Base-by-base conservation (phyloP, 2,797 vertebrate genomes). In the Melanitta fusca region DNA sequence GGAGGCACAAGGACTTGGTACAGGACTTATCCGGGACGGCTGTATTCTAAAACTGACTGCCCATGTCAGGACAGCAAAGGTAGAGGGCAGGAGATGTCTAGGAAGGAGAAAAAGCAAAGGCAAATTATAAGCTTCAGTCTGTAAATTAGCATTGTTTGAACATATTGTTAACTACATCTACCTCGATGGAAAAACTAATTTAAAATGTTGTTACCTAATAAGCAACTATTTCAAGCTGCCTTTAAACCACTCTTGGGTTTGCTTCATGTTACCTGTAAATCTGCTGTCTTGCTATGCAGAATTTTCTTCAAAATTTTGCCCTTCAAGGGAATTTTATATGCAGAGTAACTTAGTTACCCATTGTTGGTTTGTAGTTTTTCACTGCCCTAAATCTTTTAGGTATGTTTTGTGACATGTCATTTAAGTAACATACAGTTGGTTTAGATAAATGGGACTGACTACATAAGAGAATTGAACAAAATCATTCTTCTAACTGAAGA, bases 61-160 rank as follows among this genome's bases (percentile, higher is more conserved):
- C 34, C 0, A 0, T 4, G n/a, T 27, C 32, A 38, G 34, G 34
- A 15, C 47, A 30, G 49, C 1, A 1, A 27, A 53, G 56, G 43
- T n/a, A 1, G 1, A 11, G 43, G 54, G 21, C 1, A 2, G 78
- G 49, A 80, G 32, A 54, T 18, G 30, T 28, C 30, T 21, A 10
- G 57, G 73, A 20, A 54, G n/a, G 61, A 78, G 25, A 18, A 7
- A 8, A 0, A 6, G 41, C 39, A 80, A n/a, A 58, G 58, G 7
- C 34, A n/a, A 25, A 56, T 6, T 4, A 22, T 2, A 24, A 47
- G 39, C 66, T 62, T 75, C 8, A 41, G 36, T 38, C 21, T 70
- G 61, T n/a, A 15, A 19, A 66, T 17, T 57, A 25, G 15, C 57
- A 14, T 62, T 62, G 2, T 54, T 65, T 65, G 49, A 92, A 36